Evolutionary conservation across 2,797 vertebrate genomes (phyloP).

Genomic region (Ptychobarbus kaznakovi): DNA sequence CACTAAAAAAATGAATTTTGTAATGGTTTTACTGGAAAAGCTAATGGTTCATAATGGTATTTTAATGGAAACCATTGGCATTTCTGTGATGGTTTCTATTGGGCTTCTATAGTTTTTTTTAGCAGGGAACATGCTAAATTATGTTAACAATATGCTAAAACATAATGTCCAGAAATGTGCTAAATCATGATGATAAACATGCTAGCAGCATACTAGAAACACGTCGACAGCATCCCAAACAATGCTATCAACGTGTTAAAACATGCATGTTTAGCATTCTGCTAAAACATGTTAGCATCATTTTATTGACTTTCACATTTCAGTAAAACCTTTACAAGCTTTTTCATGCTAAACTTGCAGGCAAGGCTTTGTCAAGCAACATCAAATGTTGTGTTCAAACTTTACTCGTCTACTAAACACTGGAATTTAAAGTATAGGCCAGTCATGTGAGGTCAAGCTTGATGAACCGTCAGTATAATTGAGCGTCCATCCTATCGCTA

Average conservation of each 20-base stretch:
- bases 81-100: no score
- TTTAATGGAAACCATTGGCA: no score
- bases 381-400: background rate
- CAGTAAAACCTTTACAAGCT: background rate
- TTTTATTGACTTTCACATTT: background rate
- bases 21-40: no score
- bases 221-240: background rate
- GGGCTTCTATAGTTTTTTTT: no score
- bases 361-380: background rate
- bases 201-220: background rate
- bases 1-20: no score
- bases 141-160: background rate
- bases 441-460: background rate
- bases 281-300: background rate
- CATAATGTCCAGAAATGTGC: background rate
- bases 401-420: background rate
- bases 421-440: background rate
- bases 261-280: background rate
- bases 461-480: conserved; percentile 15
- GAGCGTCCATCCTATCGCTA: background rate
- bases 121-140: no score
- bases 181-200: background rate
- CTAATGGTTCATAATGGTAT: no score
- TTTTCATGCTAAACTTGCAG: background rate
- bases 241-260: background rate